Evolutionary conservation across 2,113 vertebrate genomes (phyloP).

Genomic region (Pongo pygmaeus): DNA sequence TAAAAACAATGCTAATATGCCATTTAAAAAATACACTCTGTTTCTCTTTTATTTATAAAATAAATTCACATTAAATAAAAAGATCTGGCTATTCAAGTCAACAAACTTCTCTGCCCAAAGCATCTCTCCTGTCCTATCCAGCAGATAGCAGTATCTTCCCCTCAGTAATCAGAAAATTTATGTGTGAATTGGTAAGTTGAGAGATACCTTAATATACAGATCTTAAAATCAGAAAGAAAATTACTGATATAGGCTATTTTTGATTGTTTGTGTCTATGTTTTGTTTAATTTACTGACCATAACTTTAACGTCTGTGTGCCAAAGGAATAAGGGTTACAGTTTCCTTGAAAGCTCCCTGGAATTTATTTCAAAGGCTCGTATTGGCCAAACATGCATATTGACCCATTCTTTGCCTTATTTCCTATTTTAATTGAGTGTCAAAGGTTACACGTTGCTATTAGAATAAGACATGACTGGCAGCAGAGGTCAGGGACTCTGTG

Average conservation of each 20-base stretch:
- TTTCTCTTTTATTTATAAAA: constrained; percentile 35
- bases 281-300: constrained; percentile 48
- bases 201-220: neutral
- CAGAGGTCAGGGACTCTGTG: constrained; percentile 82
- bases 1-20: neutral
- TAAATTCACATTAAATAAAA: constrained; percentile 49
- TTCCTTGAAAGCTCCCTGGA: constrained; percentile 66
- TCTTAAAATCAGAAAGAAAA: constrained; percentile 52
- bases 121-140: neutral
- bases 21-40: neutral
- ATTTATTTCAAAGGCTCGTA: constrained; percentile 74
- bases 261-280: constrained; percentile 23
- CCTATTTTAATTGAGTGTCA: constrained; percentile 85
- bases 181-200: constrained; percentile 17
- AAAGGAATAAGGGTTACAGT: constrained; percentile 66
- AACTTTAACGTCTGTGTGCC: constrained; percentile 24
- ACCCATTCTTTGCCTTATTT: constrained; percentile 84
- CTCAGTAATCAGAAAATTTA: neutral
- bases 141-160: neutral
- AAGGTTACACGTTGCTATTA: constrained; percentile 84
- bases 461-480: constrained; percentile 82
- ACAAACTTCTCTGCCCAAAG: neutral
- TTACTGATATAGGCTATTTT: neutral
- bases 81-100: neutral
- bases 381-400: constrained; percentile 79